phyloP scores from a whole-genome alignment of 2,113 vertebrate species.

The Cephalophus harveyi region DNA sequence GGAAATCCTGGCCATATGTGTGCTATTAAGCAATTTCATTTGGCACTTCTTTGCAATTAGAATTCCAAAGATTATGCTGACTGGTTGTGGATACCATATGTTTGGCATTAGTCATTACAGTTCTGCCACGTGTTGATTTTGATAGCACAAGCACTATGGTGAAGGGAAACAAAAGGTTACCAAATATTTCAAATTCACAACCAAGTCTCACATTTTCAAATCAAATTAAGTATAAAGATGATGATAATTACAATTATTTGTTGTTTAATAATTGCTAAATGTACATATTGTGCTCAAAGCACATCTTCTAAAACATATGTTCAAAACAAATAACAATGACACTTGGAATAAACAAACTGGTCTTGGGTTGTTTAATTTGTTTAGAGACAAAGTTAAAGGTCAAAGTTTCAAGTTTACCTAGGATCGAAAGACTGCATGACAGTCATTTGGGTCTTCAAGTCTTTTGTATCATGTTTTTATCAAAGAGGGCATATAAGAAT shows the following conservation, averaged over 20 bases:
- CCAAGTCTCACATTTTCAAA: neutral
- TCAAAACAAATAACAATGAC: neutral
- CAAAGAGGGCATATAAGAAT: neutral
- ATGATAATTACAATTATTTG: neutral
- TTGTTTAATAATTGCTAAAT: neutral
- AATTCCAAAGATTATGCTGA: constrained; percentile 58
- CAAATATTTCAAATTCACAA: neutral
- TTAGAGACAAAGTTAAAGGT: neutral
- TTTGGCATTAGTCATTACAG: constrained; percentile 45
- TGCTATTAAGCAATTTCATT: constrained; percentile 54
- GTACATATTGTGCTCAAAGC: neutral
- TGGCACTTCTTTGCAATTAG: constrained; percentile 61
- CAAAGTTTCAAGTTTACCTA: neutral
- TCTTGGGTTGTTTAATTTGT: neutral
- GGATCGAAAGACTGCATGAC: neutral
- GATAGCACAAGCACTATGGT: neutral
- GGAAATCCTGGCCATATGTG: constrained; percentile 58
- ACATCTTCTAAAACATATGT: neutral
- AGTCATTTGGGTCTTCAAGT: neutral
- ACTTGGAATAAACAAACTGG: neutral
- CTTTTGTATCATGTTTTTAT: neutral
- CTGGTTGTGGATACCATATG: constrained; percentile 66
- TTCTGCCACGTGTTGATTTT: constrained; percentile 38
- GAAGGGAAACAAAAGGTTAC: constrained; percentile 37
- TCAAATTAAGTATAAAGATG: neutral